Base-by-base conservation (phyloP, 92 coral and sea anemone species). In the Porites cylindrica region DNA sequence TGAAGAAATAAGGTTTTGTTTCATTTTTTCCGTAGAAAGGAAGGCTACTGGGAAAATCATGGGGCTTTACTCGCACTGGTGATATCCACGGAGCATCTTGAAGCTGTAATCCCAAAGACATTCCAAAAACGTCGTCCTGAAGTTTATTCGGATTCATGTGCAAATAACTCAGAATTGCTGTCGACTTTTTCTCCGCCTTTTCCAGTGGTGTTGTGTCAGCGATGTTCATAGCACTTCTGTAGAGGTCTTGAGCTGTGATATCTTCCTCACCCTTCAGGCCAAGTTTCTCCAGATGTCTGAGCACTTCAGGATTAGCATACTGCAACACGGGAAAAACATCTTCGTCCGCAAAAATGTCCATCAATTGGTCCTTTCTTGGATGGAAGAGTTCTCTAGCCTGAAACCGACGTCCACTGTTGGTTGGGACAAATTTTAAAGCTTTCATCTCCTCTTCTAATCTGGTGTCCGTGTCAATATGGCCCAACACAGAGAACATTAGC, bases 31-130 rank as follows among this genome's bases (percentile, higher is more conserved):
- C 80, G 52, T 20, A 81, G 76, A 76, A 64, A 51, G 13, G 66
- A 65, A 72, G 89, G 71, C 47, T 71, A n/a, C 51, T 20, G 1
- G 87, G 85, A 81, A 50, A 65, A 43, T 26, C 18, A 13, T 47
- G 70, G 29, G 98, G 93, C 26, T 58, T 90, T 51, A 47, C 51
- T 6, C n/a, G 81, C 64, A 93, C 14, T 29, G 62, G 72, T 10
- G 88, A 68, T 8, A 94, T 72, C 98, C 98, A 94, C 8, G 85
- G 72, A 21, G 84, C 66, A 14, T 70, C 78, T 52, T 17, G 38
- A 26, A 94, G 92, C 29, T 52, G 66, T 8, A 8, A 19, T 38
- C 73, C 73, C 8, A 91, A 66, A 47, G 77, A 1, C 8, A n/a
- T 52, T 20, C 87, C 85, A 38, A 29, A n/a, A 38, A 80, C 76